Base-by-base conservation (phyloP, 2,888 invertebrate genomes). In the Melieria crassipennis region DNA sequence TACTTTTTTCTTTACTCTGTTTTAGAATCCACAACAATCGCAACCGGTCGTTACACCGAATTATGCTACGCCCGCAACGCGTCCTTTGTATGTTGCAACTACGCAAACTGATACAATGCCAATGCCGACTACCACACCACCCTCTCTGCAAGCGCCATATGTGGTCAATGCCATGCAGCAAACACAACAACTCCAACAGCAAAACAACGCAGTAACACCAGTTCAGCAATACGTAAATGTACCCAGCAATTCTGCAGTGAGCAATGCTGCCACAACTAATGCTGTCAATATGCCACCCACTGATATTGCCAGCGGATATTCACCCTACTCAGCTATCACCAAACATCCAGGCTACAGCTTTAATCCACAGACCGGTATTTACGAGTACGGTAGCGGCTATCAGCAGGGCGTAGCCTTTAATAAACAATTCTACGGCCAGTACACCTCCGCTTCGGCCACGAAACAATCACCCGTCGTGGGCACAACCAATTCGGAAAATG, bases 311-410 rank as follows among this genome's bases (percentile, higher is more conserved):
- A 3, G 2, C 30, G 30, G 30, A 6, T 52, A 52, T 52, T 13
- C 71, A 67, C 3, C 55, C 66, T 46, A 74, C 4, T 16, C 77
- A 5, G 16, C 73, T 5, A 13, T 50, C 13, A 79, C 81, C 10
- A 82, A 82, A 67, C 91, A 91, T 82, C 91, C 91, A 4, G 91
- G 91, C 58, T 92, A 91, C 78, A 88, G 88, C 7, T 91, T 84
- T 76, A 91, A 91, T 79, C 76, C 88, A 1, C 81, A 87, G 1
- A 88, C 89, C 0, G 91, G 91, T 0, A 84, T 80, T 60, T 91
- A 90, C 76, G 89, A 91, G 10, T 92, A 92, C 77, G 89, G 85
- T 75, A 91, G 91, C 66, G 91, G 91, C 0, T 91, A 91, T 71
- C 90, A 91, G 69, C 79, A 81, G 7, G 78, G 78, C 6, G 64